Base-by-base conservation (phyloP, 2,113 vertebrate species). In the Myotis yumanensis region DNA sequence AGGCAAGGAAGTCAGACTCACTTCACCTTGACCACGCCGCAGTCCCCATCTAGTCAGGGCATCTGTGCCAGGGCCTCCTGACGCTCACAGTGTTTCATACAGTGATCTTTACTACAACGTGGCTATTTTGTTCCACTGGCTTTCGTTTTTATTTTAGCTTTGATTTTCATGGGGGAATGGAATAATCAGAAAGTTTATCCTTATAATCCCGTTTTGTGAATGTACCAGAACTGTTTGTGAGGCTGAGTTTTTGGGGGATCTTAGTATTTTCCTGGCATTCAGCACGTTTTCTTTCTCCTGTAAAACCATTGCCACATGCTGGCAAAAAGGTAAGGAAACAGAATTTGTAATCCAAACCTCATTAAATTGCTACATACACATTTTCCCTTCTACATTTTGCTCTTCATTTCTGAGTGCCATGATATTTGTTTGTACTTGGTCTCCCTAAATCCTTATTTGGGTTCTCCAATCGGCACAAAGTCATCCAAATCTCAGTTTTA, bases 321-420 rank as follows among this genome's bases (percentile, higher is more conserved):
- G 86, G 96, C 89, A 79, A 86, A 57, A 84, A 94, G 83, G 69
- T 62, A 81, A 95, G 92, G 91, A 95, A 95, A 95, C 52, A 76
- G 82, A 57, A 54, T 51, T 89, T 96, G 90, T 95, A 84, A 83
- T 83, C 85, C 95, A 91, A 95, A 87, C 71, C 68, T 95, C 72
- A 69, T 95, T 94, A 90, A 93, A 64, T 84, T 64, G 86, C 95
- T 81, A 71, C 83, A 22, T 85, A 89, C 83, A 91, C 89, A 90
- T 96, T 96, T 96, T 95, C 71, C 92, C 69, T 73, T 88, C 51
- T 32, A 22, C 75, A 86, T 68, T 92, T 93, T 82, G 57, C 89
- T 62, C 52, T 83, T 77, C 62, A 0, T 89, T 94, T 68, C 76
- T 37, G 76, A 95, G 92, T 40, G 52, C 23, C 4, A 11, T 4